A percentile compares a stretch with the other conserved stretches of the same genome.
phyloP scores from a whole-genome alignment of 1,140 invertebrate genomes.

The Tetraneura akinire region DNA sequence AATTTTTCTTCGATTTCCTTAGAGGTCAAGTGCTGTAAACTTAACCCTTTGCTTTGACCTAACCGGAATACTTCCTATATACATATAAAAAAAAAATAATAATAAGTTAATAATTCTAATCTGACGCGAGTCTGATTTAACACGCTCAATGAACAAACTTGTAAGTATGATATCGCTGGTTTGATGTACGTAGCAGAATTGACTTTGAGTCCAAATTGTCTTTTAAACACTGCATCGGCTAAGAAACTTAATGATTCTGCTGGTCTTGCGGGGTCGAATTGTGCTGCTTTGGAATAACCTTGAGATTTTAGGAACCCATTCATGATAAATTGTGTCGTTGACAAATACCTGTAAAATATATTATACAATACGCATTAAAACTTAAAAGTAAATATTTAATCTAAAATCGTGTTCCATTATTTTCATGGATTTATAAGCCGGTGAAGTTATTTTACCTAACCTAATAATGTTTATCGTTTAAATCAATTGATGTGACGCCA shows the following conservation, averaged over 20 bases:
- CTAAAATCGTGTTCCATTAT: no score
- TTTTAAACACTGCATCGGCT: conserved; percentile 68
- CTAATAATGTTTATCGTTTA: neutral
- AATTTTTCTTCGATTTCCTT: conserved; percentile 73
- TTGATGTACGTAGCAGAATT: conserved; percentile 73
- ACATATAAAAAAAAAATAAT: neutral
- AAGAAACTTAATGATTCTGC: conserved; percentile 68
- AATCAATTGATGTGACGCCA: conserved; percentile 16
- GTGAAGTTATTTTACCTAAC: no score
- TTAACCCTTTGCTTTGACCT: conserved; percentile 68
- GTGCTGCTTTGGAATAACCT: conserved; percentile 70
- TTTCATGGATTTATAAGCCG: no score
- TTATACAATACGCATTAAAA: no score
- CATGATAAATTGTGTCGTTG: conserved; percentile 69
- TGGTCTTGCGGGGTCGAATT: conserved; percentile 70
- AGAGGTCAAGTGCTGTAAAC: conserved; percentile 59
- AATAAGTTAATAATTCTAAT: neutral
- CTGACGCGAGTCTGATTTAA: neutral
- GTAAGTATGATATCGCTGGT: conserved; percentile 71
- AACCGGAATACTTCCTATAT: conserved; percentile 69
- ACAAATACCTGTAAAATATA: conserved; percentile 66
- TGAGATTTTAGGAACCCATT: conserved; percentile 76
- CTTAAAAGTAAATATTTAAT: no score
- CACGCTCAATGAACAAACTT: conserved; percentile 60
- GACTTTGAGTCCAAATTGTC: conserved; percentile 71